Base-by-base conservation (phyloP, 2,113 vertebrate genomes). In the Oreochromis spilurus region DNA sequence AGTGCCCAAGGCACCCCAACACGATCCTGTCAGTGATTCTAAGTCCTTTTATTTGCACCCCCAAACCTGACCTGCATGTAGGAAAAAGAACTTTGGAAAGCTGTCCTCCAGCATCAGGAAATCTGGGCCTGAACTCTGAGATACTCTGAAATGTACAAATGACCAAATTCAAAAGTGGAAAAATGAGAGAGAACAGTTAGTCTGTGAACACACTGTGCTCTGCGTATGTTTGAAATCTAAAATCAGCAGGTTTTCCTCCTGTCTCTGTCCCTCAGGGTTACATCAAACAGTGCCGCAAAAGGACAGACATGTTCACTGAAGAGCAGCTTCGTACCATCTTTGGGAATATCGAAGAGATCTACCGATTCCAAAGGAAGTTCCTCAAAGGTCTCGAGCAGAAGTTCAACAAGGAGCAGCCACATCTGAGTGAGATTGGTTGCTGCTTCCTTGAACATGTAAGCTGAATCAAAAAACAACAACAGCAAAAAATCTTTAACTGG, bases 371-470 rank as follows among this genome's bases (percentile, higher is more conserved):
- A 93, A 98, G 97, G 90, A 98, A 96, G 87, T 98, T 99, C 84
- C 96, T 98, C 72, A 98, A 97, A 93, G 97, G 95, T 1, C 94
- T 99, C 88, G 99, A 99, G 92, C 98, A 97, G 91, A 97, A 96
- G 88, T 98, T 98, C 94, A 98, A 98, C 96, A 97, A 97, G 84
- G 98, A 98, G 77, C 94, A 97, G 79, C 98, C 98, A 0, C 97
- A 99, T 89, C 93, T 98, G 78, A 99, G 98, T 45, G 98, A 99
- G 91, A 97, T 99, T 14, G 98, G 98, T 50, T 97, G 97, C 16
- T 99, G 98, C 95, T 99, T 99, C 95, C 95, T 99, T 38, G 97
- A 99, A 93, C 97, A 98, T 5, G 98, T 99, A 95, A 98, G 98
- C 91, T 7, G 7, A 29, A 21, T 67, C 19, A 67, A 38, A 65